Percentiles rank a stretch among this genome's conserved stretches.
Evolutionary conservation across 2,797 vertebrate species (phyloP).

Genomic region (Rhinella marina): DNA sequence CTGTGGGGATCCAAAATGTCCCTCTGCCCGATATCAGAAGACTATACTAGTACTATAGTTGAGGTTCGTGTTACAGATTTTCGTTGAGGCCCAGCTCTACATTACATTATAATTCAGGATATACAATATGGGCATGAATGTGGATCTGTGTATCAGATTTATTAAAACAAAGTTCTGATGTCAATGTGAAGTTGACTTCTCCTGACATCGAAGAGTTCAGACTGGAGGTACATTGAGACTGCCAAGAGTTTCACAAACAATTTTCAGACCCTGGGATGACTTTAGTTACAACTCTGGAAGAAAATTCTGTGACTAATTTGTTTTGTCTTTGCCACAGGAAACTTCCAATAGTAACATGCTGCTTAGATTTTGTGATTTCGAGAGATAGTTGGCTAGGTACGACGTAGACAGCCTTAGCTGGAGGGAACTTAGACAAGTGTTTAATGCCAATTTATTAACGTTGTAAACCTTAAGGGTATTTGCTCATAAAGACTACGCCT

Average conservation of each 20-base stretch:
- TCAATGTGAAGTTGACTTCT: neutral
- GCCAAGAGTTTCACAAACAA: neutral
- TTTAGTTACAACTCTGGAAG: constrained; percentile 18
- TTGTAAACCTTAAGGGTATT: neutral
- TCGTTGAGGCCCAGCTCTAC: no score
- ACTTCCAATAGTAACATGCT: constrained; percentile 13
- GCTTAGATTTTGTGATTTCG: constrained; percentile 16
- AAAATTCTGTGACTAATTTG: constrained; percentile 34
- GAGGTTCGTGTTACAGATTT: no score
- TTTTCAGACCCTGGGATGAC: neutral
- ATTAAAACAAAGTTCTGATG: neutral
- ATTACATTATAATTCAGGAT: no score
- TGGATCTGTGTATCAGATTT: neutral
- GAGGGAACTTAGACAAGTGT: neutral
- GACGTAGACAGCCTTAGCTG: neutral
- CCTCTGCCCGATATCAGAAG: no score
- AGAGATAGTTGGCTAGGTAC: neutral
- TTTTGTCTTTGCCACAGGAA: constrained; percentile 37
- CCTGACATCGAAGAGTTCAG: neutral
- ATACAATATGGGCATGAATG: no score
- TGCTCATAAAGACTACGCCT: neutral
- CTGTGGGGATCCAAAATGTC: no score
- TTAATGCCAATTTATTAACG: neutral
- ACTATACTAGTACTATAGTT: no score
- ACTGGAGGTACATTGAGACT: neutral